Evolutionary conservation across 2,888 invertebrate genomes (phyloP).

Genomic region (Electrophaes corylata): DNA sequence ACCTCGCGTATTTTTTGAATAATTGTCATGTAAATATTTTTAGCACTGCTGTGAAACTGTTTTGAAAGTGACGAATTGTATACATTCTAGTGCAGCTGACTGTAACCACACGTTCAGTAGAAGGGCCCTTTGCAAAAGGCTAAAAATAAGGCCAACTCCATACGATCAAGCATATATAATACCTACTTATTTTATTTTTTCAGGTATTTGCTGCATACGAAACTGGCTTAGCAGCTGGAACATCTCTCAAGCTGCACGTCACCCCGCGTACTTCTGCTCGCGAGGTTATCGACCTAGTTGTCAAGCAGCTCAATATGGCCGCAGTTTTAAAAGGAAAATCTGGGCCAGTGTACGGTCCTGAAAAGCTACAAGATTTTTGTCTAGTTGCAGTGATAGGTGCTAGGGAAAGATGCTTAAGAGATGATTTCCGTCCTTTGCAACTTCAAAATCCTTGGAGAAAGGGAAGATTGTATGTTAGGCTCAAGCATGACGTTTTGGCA

Average conservation of each 20-base stretch:
- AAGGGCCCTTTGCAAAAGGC: too few species aligned
- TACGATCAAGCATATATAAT: not conserved
- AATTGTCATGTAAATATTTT: too few species aligned
- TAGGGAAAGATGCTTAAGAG: conserved; percentile 95
- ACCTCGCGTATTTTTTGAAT: too few species aligned
- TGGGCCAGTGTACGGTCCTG: conserved; percentile 93
- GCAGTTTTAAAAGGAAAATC: conserved; percentile 92
- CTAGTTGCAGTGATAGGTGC: conserved; percentile 98
- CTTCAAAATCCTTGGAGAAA: conserved; percentile 98
- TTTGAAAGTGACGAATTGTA: too few species aligned
- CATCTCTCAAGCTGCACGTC: conserved; percentile 96
- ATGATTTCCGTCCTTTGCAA: conserved; percentile 96
- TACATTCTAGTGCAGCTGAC: too few species aligned
- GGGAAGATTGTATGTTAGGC: conserved; percentile 95
- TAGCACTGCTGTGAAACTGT: too few species aligned
- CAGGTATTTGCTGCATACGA: conserved; percentile 98
- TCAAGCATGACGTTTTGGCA: conserved; percentile 94
- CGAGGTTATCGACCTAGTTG: conserved; percentile 97
- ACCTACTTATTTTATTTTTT: conserved; percentile 54
- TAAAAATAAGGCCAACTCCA: not conserved
- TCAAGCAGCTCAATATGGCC: conserved; percentile 97
- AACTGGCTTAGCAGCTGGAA: conserved; percentile 96
- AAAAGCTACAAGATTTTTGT: conserved; percentile 94
- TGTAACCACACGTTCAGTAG: too few species aligned
- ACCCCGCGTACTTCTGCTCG: conserved; percentile 96